A percentile compares a stretch with the other conserved stretches of the same genome.
These are phyloP conservation scores for Toxotes lorentzi DNA, from an alignment of 2,797 vertebrate species.

Conservation along the genomic window DNA sequence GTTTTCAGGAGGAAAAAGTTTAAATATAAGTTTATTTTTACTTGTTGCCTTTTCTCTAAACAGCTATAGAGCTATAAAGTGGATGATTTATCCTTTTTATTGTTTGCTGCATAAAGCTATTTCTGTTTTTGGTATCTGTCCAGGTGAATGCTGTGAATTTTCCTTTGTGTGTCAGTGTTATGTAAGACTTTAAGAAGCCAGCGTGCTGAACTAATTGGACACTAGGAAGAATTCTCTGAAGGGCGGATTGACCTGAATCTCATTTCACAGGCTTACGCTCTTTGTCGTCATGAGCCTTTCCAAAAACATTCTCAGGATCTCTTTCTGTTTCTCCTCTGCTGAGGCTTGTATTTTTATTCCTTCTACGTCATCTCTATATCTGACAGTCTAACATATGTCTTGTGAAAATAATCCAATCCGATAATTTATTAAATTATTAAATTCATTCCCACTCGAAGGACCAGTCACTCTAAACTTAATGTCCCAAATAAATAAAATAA, in stretches of 20 bases:
- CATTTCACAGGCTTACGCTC: conserved; percentile 44
- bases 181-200: conserved; percentile 65
- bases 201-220: conserved; percentile 58
- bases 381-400: not conserved
- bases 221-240: conserved; percentile 47
- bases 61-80: not conserved
- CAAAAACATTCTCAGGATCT: conserved; percentile 39
- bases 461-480: no score
- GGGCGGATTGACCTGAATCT: conserved; percentile 74
- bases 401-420: not conserved
- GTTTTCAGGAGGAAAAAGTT: not conserved
- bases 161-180: conserved; percentile 59
- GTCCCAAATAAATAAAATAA: not conserved
- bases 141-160: conserved; percentile 1
- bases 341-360: not conserved
- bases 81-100: not conserved
- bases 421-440: no score
- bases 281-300: conserved; percentile 41
- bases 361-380: not conserved
- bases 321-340: not conserved
- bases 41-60: not conserved
- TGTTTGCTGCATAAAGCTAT: not conserved
- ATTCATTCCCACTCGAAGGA: not conserved
- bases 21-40: not conserved
- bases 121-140: conserved; percentile 12